A percentile compares a stretch with the other conserved stretches of the same genome.
Conservation (phyloP, 2,113 vertebrate species). For the Apaloderma vittatum region DNA sequence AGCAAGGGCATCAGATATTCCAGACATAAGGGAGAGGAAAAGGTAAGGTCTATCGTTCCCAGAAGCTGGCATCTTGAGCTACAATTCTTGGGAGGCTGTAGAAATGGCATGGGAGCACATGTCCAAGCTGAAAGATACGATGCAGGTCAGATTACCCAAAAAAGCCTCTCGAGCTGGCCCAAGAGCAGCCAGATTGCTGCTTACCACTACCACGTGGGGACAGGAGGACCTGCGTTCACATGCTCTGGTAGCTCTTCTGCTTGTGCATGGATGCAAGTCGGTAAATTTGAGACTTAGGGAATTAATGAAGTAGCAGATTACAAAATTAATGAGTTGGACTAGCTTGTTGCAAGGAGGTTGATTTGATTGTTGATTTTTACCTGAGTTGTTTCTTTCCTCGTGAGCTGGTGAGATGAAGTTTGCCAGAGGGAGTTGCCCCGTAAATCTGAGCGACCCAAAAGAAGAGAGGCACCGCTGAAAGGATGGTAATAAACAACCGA, state of each 20-base stretch:
- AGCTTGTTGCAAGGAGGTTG: neutral
- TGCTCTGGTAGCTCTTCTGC: neutral
- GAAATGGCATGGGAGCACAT: neutral
- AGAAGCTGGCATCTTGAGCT: neutral
- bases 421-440: neutral
- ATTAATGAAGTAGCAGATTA: neutral
- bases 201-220: rapidly evolving
- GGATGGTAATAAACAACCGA: neutral
- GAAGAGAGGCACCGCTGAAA: neutral
- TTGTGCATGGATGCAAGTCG: neutral
- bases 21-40: neutral
- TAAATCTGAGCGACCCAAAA: neutral
- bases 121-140: neutral
- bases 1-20: neutral
- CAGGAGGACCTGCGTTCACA: rapidly evolving
- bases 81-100: neutral
- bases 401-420: neutral
- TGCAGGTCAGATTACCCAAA: neutral
- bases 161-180: neutral
- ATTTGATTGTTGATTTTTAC: neutral
- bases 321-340: neutral
- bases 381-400: neutral
- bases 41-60: neutral
- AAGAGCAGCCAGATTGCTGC: neutral
- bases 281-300: neutral